Evolutionary conservation across 2,888 invertebrate species (phyloP), one percentile per base, ranked within the genome.

Genomic region (Ditula angustiorana): DNA sequence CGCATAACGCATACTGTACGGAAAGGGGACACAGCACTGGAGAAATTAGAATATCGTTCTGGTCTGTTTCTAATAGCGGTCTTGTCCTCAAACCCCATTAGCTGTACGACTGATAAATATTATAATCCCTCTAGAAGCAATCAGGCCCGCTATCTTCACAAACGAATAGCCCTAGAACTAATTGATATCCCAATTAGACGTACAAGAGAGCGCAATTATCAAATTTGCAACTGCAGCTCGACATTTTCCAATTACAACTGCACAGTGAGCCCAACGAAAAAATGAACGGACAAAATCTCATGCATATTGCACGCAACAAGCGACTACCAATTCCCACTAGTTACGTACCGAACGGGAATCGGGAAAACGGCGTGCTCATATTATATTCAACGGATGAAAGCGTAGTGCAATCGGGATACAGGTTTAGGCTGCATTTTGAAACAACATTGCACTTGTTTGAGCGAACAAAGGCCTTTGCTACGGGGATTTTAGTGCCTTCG

Each of bases 221-320:
- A 41, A 21, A 26, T 26, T 44, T n/a, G 24, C 24, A 28, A 50
- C 59, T 74, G 73, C 72, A 70, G 69, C 67, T 74, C 78, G 79
- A 86, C 84, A 87, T 85, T 86, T 87, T 79, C 77, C 88, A 88
- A 87, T 88, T 88, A 88, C 79, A 56, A 69, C 46, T 68, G 82
- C 80, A 85, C 88, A 85, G 79, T 83, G 85, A 83, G 75, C 71
- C 76, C 76, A 70, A 70, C 66, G 71, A 85, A 91, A 88, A 90
- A 90, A 90, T 82, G 82, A 84, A 79, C 80, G 81, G 80, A 85
- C 88, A 85, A 86, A 88, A 86, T 85, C 88, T 85, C 90, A 86
- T 92, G 78, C 82, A 91, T 91, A 84, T 88, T 90, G 78, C 74
- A 91, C 81, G 82, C 80, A 84, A 88, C 88, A 87, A 81, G 83